phyloP scores from a whole-genome alignment of 2,888 invertebrate genomes.

The Laspeyria flexula region DNA sequence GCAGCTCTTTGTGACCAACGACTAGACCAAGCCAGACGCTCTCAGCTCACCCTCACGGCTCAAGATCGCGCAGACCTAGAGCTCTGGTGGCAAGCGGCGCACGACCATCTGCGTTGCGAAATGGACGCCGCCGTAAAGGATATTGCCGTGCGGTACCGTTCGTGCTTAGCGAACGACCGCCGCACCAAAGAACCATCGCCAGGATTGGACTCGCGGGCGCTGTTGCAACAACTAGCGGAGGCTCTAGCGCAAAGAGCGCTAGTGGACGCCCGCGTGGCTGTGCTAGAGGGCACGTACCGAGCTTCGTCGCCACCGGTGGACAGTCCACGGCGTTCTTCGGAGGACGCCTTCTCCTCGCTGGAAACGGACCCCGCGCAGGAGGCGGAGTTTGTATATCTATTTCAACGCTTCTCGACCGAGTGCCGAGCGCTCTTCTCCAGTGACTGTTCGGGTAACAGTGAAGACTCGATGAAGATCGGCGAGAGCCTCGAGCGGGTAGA shows the following conservation, averaged over 20 bases:
- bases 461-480: conserved; percentile 85
- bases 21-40: conserved; percentile 82
- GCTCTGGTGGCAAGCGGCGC: conserved; percentile 91
- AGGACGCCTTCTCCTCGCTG: conserved; percentile 76
- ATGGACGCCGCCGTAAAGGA: conserved; percentile 90
- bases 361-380: conserved; percentile 87
- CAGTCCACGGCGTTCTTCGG: conserved; percentile 55
- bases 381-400: conserved; percentile 89
- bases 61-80: conserved; percentile 90
- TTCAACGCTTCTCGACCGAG: conserved; percentile 87
- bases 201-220: conserved; percentile 57
- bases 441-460: conserved; percentile 85
- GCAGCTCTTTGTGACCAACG: conserved; percentile 89
- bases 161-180: conserved; percentile 78
- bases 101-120: conserved; percentile 89
- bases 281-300: conserved; percentile 87
- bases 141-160: conserved; percentile 89
- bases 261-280: conserved; percentile 91
- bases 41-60: conserved; percentile 88
- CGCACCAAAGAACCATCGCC: conserved; percentile 67
- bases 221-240: conserved; percentile 57
- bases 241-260: conserved; percentile 72
- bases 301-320: conserved; percentile 53
- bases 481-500: conserved; percentile 83
- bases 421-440: conserved; percentile 86